A percentile compares a stretch with the other conserved stretches of the same genome.
Conservation (phyloP, 2,797 vertebrate genomes). For the Chelon auratus region DNA sequence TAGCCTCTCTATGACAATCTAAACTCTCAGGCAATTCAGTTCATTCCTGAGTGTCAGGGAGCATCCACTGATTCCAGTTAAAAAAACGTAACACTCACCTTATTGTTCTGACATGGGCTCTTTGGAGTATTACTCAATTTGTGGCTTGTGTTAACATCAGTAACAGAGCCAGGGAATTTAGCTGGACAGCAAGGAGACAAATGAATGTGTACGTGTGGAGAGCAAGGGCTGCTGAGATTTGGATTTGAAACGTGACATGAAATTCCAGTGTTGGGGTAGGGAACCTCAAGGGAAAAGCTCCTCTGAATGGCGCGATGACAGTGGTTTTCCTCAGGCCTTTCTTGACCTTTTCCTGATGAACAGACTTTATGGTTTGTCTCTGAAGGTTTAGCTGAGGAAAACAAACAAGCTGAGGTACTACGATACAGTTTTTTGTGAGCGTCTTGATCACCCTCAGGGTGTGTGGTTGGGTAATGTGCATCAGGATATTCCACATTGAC, state of each 20-base stretch:
- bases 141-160: conserved; percentile 73
- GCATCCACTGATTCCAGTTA: conserved; percentile 4
- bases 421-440: conserved; percentile 80
- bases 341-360: conserved; percentile 71
- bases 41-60: neutral
- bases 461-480: conserved; percentile 54
- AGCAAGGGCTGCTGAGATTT: conserved; percentile 83
- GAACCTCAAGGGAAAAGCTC: conserved; percentile 93
- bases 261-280: conserved; percentile 84
- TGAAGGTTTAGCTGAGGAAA: conserved; percentile 75
- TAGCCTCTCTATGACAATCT: neutral
- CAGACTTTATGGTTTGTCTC: conserved; percentile 70
- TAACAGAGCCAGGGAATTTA: conserved; percentile 75
- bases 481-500: conserved; percentile 73
- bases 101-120: conserved; percentile 73
- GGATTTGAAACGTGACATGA: conserved; percentile 91
- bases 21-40: neutral
- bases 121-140: conserved; percentile 73
- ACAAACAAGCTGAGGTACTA: conserved; percentile 87
- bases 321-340: conserved; percentile 71
- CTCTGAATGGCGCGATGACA: conserved; percentile 88
- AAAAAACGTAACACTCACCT: conserved; percentile 86
- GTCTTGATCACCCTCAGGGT: conserved; percentile 63
- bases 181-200: conserved; percentile 87
- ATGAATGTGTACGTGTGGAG: conserved; percentile 93